phyloP scores from a whole-genome alignment of 2,113 vertebrate species.

The Ochotona princeps region DNA sequence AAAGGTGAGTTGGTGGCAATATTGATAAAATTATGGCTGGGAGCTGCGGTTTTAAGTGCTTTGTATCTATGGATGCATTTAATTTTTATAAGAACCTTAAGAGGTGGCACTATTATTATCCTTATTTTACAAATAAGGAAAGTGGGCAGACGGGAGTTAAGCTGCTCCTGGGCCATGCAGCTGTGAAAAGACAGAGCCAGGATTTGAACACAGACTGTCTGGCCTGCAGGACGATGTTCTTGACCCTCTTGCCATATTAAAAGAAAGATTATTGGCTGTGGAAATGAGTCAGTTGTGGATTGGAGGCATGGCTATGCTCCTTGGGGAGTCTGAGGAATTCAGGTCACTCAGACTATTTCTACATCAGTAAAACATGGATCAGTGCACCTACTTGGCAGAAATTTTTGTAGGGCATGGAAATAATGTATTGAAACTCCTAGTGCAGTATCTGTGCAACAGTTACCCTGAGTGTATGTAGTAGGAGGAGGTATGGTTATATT shows the following conservation, averaged over 20 bases:
- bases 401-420: neutral
- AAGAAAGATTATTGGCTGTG: neutral
- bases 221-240: neutral
- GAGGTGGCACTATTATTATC: neutral
- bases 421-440: neutral
- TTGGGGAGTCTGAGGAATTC: neutral
- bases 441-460: neutral
- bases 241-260: too few relatives aligned
- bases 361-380: neutral
- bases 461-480: too few relatives aligned
- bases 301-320: neutral
- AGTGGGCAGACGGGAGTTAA: neutral
- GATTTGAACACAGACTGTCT: neutral
- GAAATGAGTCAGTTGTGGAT: neutral
- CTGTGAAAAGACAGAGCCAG: neutral
- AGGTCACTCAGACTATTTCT: neutral
- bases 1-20: neutral
- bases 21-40: neutral
- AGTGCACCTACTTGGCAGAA: neutral
- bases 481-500: neutral
- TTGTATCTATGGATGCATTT: neutral
- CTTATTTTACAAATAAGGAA: neutral
- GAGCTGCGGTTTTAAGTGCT: neutral
- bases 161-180: neutral
- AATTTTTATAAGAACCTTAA: neutral